Evolutionary conservation across 2,113 vertebrate genomes (phyloP), one percentile per base, ranked within the genome.

Genomic region (Hyla sarda): DNA sequence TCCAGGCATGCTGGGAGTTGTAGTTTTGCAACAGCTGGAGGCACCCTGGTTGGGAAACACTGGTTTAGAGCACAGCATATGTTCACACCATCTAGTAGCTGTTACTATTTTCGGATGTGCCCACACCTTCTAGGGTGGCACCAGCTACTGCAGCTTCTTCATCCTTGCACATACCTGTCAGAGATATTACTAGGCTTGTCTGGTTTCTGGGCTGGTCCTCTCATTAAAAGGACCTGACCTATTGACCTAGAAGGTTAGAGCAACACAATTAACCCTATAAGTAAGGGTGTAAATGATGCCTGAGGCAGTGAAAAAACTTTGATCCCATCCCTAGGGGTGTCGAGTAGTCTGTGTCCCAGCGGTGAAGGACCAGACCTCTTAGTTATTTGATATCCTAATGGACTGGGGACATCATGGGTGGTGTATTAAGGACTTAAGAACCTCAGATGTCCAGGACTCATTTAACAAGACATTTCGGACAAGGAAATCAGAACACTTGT

Each of bases 251-350:
- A 73, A 73, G 82, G 82, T 73, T 83, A 83, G 5, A 56, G 72
- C 23, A 83, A 74, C 82, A 83, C 32, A 73, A 52, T 73, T 73
- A 73, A 74, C 82, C 65, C 82, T 41, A 32, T 34, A 83, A 41
- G 10, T 2, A 45, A 19, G 45, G 48, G 48, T 56, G 67, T 74
- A 50, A 73, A 52, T 37, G 82, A 80, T 25, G 56, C 54, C 77
- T 62, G 54, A 21, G 28, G 23, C 25, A 72, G 2, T 71, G 32
- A 37, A 34, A 8, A 80, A 60, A 4, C 82, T 83, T 83, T 83
- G 82, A 83, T 52, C 30, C 21, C 23, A 23, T 73, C 82, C 25
- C 82, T 54, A 47, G 82, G 54, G 69, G 50, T 37, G 69, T 13
- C 30, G 50, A 16, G 13, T 8, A 41, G 67, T 17, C 54, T 45